Evolutionary conservation across 2,113 vertebrate species (phyloP).

Genomic region (Verasper variegatus): DNA sequence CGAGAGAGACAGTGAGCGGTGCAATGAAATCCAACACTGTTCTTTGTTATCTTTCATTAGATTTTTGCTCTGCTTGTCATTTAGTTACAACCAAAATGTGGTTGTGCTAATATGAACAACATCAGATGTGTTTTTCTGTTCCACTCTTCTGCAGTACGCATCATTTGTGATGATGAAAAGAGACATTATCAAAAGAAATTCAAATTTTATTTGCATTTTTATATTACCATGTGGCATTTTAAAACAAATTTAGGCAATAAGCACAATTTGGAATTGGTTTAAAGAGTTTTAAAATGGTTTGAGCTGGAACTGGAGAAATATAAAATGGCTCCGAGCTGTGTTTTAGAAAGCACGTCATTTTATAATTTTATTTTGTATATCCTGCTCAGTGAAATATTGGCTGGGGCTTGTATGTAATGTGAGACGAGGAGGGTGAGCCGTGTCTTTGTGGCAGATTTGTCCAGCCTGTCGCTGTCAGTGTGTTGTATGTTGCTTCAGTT

Average conservation of each 20-base stretch:
- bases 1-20: neutral
- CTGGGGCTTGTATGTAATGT: conserved; percentile 15
- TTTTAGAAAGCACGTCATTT: conserved; percentile 5
- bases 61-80: conserved; percentile 85
- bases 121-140: neutral
- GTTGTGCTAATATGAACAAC: conserved; percentile 78
- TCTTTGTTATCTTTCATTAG: conserved; percentile 85
- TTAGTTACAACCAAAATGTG: conserved; percentile 88
- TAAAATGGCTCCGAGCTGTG: neutral
- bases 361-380: neutral
- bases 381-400: conserved; percentile 3
- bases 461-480: conserved; percentile 29
- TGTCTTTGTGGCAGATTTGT: conserved; percentile 55
- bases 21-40: conserved; percentile 84
- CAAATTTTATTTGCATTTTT: neutral
- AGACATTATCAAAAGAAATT: neutral
- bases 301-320: neutral
- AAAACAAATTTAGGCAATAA: neutral
- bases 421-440: conserved; percentile 26
- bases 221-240: neutral
- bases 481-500: conserved; percentile 41
- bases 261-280: neutral
- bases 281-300: neutral
- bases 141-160: neutral
- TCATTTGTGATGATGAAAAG: neutral